Conservation (phyloP, 2,113 vertebrate species). For the Azemiops feae region DNA sequence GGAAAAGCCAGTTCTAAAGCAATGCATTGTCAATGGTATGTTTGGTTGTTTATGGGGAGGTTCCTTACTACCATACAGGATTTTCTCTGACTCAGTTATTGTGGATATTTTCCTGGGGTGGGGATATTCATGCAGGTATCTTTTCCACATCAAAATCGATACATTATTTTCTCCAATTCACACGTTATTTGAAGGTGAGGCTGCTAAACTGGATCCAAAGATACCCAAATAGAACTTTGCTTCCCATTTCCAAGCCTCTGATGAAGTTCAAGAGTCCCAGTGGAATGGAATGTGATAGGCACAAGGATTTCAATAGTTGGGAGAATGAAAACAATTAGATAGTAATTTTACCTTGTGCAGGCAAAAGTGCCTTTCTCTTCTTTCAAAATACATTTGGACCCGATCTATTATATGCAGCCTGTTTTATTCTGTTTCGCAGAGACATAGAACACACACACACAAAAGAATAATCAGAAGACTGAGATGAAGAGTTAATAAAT, state of each 20-base stretch:
- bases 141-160: not conserved
- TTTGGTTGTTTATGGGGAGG: constrained; percentile 40
- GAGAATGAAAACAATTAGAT: not conserved
- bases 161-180: not conserved
- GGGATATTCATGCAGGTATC: not conserved
- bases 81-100: not conserved
- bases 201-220: not conserved
- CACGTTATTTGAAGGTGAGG: not conserved
- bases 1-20: constrained; percentile 88
- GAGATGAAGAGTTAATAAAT: not conserved
- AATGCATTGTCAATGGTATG: constrained; percentile 70
- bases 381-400: not conserved
- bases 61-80: not conserved
- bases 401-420: not conserved
- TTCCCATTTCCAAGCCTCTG: not conserved
- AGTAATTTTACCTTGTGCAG: not conserved
- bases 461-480: not conserved
- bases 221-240: not conserved
- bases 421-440: not conserved
- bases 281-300: not conserved
- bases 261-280: not conserved
- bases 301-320: not conserved
- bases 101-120: not conserved
- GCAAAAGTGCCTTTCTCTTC: not conserved
- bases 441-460: not conserved